phyloP scores from a whole-genome alignment of 2,797 vertebrate species.

The Anguilla obscura region DNA sequence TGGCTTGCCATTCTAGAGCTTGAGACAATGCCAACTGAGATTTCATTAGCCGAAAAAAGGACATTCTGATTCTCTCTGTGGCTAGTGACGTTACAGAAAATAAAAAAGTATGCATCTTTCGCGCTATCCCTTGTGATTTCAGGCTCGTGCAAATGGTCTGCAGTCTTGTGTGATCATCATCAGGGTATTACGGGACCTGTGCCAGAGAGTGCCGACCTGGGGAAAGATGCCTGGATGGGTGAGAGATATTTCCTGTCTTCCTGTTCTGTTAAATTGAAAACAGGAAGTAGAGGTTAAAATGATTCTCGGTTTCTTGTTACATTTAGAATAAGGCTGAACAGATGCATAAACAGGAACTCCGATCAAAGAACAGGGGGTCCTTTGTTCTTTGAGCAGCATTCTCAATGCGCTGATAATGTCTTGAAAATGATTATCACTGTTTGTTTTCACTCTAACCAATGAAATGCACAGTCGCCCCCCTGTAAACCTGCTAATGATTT shows the following conservation, averaged over 20 bases:
- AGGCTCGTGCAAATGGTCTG: conserved; percentile 83
- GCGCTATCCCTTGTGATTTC: not conserved
- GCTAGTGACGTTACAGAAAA: not conserved
- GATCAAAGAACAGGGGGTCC: not conserved
- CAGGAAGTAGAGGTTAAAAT: not conserved
- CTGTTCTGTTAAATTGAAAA: not conserved
- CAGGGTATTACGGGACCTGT: conserved; percentile 78
- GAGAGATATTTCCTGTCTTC: conserved; percentile 41
- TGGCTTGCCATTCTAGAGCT: no score
- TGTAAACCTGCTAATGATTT: no score
- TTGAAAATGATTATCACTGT: no score
- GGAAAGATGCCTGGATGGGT: conserved; percentile 81
- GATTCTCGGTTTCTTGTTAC: no score
- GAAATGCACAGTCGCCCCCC: not conserved
- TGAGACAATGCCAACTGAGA: no score
- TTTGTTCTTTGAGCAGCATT: not conserved
- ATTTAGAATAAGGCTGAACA: no score
- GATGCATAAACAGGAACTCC: not conserved
- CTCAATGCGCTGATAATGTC: not conserved
- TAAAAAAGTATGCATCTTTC: not conserved
- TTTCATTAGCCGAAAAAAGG: not conserved
- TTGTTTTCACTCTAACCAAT: not conserved
- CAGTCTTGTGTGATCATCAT: conserved; percentile 85
- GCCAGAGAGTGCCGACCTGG: conserved; percentile 80
- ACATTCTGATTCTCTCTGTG: not conserved